Evolutionary conservation across 2,113 vertebrate genomes (phyloP), one percentile per base, ranked within the genome.

Genomic region (Oceanites oceanicus): DNA sequence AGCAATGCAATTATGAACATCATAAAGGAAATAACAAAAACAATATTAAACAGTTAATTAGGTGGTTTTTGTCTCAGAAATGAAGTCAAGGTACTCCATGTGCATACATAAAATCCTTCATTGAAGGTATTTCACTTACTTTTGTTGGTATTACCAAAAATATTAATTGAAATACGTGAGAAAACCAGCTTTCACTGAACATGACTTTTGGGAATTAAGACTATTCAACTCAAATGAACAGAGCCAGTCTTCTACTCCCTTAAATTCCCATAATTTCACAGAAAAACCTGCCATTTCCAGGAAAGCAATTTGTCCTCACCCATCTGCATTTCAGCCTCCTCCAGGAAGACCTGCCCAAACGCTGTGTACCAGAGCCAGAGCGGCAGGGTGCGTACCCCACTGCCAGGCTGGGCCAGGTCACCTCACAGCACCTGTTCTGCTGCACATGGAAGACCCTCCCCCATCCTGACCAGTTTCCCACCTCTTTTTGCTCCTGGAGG

Each of bases 21-120:
- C 79, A 92, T 91, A 96, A 97, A 97, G 59, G 82, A 96, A 97
- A 95, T 94, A 96, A 96, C 66, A 95, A 96, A 96, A 90, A 79
- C 62, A 94, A 78, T 93, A 96, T 97, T 90, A 94, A 97, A 97
- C 53, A 85, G 84, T 96, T 95, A 96, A 96, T 96, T 95, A 86
- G 88, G 40, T 89, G 25, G n/a, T 27, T 78, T 78, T 71, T 30
- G 49, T 50, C 86, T 56, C 53, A 44, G 6, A 92, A 94, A 92
- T 59, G 27, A 92, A 95, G 66, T 59, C 55, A 78, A 90, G 61
- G 74, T 58, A 92, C 62, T 92, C 76, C 62, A 72, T 66, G 67
- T 88, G 56, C 90, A 96, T 92, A 84, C 90, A 94, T 79, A 87
- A 95, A 94, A 82, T 55, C 42, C 52, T 62, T 55, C 36, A 77